Evolutionary conservation across 2,888 invertebrate genomes (phyloP), one percentile per base, ranked within the genome.

Genomic region (Pristionchus maxplancki): DNA sequence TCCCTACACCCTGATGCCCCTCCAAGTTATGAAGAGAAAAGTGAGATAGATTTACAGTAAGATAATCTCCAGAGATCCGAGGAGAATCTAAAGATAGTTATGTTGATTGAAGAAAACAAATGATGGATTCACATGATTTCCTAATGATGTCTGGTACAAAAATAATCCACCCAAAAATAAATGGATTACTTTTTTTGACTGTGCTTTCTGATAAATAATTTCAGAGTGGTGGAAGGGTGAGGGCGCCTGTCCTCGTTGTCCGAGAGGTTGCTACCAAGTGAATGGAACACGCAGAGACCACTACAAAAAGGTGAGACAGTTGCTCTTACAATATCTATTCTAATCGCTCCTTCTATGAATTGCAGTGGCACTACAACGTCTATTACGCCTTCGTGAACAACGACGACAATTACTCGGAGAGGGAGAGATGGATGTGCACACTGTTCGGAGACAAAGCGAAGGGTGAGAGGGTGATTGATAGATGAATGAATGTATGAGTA

Each of bases 281-380:
- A 34, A 71, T 1, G 37, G 20, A 17, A 34, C 71, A 8, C 17
- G 71, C 0, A 40, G 71, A 37, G 71, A 37, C 34, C 71, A 71
- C 71, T 71, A 71, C 71, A 71, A 71, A 71, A 71, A 71, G 71
- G 71, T 71, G 8, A 37, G 31, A 20, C 50, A 9, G 44, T 48
- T 6, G 13, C 6, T 48, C 20, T 2, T 50, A n/a, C n/a, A 1
- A 50, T 20, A 17, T 50, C 50, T 17, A 50, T 50, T 50, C 50
- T 58, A 20, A 2, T 58, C 58, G 2, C 1, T 58, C 24, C 58
- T 5, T 58, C 58, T 24, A 4, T 4, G 4, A 24, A 58, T 71
- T 71, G 37, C 71, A 71, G 71, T 37, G 71, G 71, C 71, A 71
- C 71, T 71, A 71, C 71, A 71, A 71, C 20, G 71, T 37, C 40